A percentile compares a stretch with the other conserved stretches of the same genome.
Conservation (phyloP, 1,140 invertebrate species). For the Drosophila novamexicana region DNA sequence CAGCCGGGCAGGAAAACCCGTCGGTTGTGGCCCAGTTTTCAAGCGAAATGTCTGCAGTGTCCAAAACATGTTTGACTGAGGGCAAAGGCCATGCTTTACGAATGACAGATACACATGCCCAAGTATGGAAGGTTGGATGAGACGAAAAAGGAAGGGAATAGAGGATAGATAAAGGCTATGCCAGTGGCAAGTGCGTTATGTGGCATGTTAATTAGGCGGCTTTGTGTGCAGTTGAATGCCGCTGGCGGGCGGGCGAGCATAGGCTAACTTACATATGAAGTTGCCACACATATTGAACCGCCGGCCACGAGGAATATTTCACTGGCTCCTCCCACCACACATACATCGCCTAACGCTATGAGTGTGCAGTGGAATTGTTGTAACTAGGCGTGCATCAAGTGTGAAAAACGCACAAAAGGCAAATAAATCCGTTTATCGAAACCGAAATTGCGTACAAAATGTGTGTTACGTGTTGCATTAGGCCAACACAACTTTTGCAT, state of each 20-base stretch:
- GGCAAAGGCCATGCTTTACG: conserved; percentile 19
- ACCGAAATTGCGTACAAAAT: conserved; percentile 61
- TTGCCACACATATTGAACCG: neutral
- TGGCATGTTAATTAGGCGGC: conserved; percentile 71
- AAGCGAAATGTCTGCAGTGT: conserved; percentile 32
- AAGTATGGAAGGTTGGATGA: neutral
- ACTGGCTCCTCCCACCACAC: neutral
- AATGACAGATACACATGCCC: conserved; percentile 29
- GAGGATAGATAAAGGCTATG: conserved; percentile 9
- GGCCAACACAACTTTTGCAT: conserved; percentile 18
- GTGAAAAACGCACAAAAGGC: conserved; percentile 49
- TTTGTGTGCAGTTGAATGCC: conserved; percentile 60
- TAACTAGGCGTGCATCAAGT: conserved; percentile 52
- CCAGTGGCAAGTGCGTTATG: conserved; percentile 28
- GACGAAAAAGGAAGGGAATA: neutral
- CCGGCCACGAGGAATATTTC: conserved; percentile 1
- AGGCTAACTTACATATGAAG: neutral
- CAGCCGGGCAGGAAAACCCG: neutral
- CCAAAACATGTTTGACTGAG: conserved; percentile 37
- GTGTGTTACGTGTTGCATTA: conserved; percentile 40
- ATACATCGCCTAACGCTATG: too few relatives aligned
- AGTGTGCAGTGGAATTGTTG: conserved; percentile 32
- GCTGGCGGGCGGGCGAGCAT: conserved; percentile 2
- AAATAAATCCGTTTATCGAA: conserved; percentile 74
- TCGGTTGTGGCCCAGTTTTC: conserved; percentile 35